Evolutionary conservation across 2,888 invertebrate species (phyloP).

Genomic region (Lobophora halterata): DNA sequence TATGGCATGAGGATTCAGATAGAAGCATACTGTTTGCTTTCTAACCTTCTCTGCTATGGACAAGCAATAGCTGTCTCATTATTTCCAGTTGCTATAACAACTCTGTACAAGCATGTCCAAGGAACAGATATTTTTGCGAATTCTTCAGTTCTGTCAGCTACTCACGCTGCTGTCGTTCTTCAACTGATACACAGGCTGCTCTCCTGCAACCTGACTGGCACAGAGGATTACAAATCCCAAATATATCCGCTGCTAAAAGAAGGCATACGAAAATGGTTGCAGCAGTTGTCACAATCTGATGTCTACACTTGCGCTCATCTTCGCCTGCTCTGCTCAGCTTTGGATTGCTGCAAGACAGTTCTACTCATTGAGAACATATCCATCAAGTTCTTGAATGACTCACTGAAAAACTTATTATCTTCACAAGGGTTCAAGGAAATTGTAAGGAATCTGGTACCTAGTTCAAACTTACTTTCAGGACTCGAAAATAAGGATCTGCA

Average conservation of each 20-base stretch:
- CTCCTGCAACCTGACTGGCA: constrained; percentile 39
- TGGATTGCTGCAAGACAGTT: constrained; percentile 63
- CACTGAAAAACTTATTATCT: constrained; percentile 52
- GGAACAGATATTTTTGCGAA: constrained; percentile 73
- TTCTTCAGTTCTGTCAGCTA: constrained; percentile 75
- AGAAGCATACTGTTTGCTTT: constrained; percentile 82
- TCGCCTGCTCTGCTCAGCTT: constrained; percentile 55
- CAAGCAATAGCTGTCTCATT: constrained; percentile 66
- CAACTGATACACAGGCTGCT: constrained; percentile 64
- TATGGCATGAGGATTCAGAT: constrained; percentile 82
- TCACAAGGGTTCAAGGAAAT: constrained; percentile 70
- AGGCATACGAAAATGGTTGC: constrained; percentile 73
- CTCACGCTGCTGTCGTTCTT: constrained; percentile 80
- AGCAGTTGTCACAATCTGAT: constrained; percentile 59
- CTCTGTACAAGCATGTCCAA: constrained; percentile 81
- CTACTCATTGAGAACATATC: constrained; percentile 50
- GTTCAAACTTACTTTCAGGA: constrained; percentile 68
- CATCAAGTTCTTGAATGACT: constrained; percentile 52
- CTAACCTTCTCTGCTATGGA: constrained; percentile 77
- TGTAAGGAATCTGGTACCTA: constrained; percentile 54
- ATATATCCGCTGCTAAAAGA: constrained; percentile 64
- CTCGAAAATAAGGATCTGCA: constrained; percentile 56
- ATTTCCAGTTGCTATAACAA: constrained; percentile 78
- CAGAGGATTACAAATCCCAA: constrained; percentile 53
- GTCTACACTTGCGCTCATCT: constrained; percentile 71